Evolutionary conservation across 2,113 vertebrate genomes (phyloP).

Genomic region (Trematocara marginatum): DNA sequence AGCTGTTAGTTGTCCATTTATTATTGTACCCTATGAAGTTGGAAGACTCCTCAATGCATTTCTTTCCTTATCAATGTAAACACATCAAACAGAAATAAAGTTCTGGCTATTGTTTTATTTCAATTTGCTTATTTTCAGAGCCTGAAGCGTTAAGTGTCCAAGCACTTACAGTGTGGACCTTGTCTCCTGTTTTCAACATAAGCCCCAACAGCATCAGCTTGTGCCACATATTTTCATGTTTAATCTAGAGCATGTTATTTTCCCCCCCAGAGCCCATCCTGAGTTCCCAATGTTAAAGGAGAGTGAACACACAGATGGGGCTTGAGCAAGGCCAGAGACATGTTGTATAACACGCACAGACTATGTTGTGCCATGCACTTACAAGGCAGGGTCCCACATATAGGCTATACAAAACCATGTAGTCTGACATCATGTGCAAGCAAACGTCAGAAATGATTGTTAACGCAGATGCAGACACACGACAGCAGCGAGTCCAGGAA

Average conservation of each 20-base stretch:
- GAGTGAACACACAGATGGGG: constrained; percentile 34
- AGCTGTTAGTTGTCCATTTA: not conserved
- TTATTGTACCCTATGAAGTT: not conserved
- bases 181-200: not conserved
- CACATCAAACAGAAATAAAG: not conserved
- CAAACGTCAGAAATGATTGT: not conserved
- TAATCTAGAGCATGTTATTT: not conserved
- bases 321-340: not conserved
- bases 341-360: not conserved
- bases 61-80: not conserved
- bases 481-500: not conserved
- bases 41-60: not conserved
- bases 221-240: constrained; percentile 6
- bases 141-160: not conserved
- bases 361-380: not conserved
- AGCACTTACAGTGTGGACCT: not conserved
- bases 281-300: not conserved
- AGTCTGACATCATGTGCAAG: not conserved
- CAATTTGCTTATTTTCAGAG: not conserved
- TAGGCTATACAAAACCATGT: not conserved
- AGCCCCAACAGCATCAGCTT: constrained; percentile 3
- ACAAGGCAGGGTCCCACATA: not conserved
- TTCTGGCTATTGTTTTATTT: not conserved
- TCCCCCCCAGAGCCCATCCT: not conserved
- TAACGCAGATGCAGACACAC: not conserved